Evolutionary conservation across 2,797 vertebrate genomes (phyloP), one percentile per base, ranked within the genome.

Genomic region (Lemur catta): DNA sequence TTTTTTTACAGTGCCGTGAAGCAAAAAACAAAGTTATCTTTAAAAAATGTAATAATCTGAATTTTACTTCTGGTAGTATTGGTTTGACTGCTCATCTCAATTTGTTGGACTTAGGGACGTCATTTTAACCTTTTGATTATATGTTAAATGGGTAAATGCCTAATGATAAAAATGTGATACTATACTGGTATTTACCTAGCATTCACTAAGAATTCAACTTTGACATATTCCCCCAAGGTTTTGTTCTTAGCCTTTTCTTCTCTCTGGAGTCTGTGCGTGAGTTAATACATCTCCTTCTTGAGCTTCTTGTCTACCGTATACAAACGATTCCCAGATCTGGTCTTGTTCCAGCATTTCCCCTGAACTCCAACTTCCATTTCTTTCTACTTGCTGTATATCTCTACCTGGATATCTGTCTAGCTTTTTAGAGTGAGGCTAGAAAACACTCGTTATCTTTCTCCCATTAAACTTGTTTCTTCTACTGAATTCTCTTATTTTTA

Each of bases 41-140:
- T 90, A 33, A 92, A 89, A 96, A 33, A 59, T 57, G 38, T 41
- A 75, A 79, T 71, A 79, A 76, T 82, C 35, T 88, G 30, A 65
- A 59, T 91, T 93, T 97, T 94, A 61, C 86, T 94, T 69, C 71
- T 87, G 43, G 48, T 65, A 52, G 9, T 84, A 63, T 63, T 95
- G 26, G 81, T 78, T 92, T 92, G 38, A 84, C 57, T 71, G 9
- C 17, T 88, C 50, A 65, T 57, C 61, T 52, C 30, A 28, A 79
- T 90, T 95, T 63, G 1, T 84, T 88, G 84, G 61, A 57, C 48
- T 84, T 87, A 50, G n/a, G 43, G 17, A 92, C 65, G 38, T 80
- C 11, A 43, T 84, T 96, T 96, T 90, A 93, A 69, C 69, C 6
- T 50, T 91, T 94, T 82, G 18, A 92, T 59, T 76, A 81, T 61